Evolutionary conservation across 2,888 invertebrate species (phyloP), one percentile per base, ranked within the genome.

Genomic region (Luperina nickerlii): DNA sequence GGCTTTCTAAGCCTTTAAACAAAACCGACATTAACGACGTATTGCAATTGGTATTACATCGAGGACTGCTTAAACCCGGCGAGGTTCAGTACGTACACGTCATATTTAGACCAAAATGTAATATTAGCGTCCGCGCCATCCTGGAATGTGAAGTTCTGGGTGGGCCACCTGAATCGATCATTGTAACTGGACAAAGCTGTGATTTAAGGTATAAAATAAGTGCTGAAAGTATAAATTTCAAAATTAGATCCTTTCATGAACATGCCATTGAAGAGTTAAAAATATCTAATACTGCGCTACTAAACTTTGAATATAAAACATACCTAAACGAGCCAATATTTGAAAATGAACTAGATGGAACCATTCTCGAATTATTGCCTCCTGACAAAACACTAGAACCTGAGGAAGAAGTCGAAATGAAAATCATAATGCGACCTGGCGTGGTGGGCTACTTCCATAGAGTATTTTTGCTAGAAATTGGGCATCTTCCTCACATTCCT

Each of bases 71-170:
- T 54, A 96, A 96, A 82, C 97, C 97, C 7, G 96, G 94, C 87
- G 97, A 97, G 92, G 91, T 93, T 75, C 96, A 97, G 90, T 92
- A 95, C 76, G 88, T 97, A 70, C 96, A 97, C 72, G 93, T 97
- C 6, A 95, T 96, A 76, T 97, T 97, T 85, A 94, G 92, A 81
- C 97, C 97, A 6, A 94, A 92, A 78, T 80, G 85, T 8, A 95
- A 97, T 86, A 95, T 96, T 13, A 94, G 90, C 74, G 91, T 97
- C 6, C 93, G 93, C 76, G 97, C 97, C n/a, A 88, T 91, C 51
- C 92, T 97, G 0, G 93, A 97, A 81, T 97, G 97, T 89, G 95
- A 97, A 84, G 96, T 98, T 48, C 89, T 97, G 60, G 97, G 97
- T 15, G 98, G 98, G 1, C 97, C 97, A 4, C 89, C 97, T 0